Evolutionary conservation across 2,888 invertebrate species (phyloP).

Genomic region (Amphimallon solstitiale): DNA sequence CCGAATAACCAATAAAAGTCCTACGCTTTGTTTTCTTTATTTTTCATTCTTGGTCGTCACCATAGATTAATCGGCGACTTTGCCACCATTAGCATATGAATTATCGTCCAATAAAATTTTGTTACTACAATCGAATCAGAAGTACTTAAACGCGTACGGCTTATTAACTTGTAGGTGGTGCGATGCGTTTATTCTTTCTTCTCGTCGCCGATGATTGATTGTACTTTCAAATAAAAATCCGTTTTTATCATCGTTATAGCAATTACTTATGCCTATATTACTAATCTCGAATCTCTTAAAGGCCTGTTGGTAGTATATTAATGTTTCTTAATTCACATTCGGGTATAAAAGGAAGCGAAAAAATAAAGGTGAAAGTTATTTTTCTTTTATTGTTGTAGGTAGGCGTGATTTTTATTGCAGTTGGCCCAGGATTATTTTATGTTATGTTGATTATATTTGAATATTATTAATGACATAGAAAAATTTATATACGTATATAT

Average conservation of each 20-base stretch:
- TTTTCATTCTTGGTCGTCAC: background rate
- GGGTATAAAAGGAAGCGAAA: background rate
- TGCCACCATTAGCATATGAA: background rate
- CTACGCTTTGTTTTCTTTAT: constrained; percentile 21
- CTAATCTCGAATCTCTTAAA: background rate
- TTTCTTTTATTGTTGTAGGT: too few relatives aligned
- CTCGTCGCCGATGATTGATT: background rate
- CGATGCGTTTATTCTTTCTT: too few relatives aligned
- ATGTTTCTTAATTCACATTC: constrained; percentile 2
- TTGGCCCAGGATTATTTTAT: too few relatives aligned
- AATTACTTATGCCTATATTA: background rate
- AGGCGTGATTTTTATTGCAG: too few relatives aligned
- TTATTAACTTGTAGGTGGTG: constrained; percentile 1
- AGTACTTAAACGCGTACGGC: background rate
- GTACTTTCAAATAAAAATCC: background rate
- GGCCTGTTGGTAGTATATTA: constrained; percentile 2
- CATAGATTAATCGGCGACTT: background rate
- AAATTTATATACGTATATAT: too few relatives aligned
- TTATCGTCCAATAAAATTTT: background rate
- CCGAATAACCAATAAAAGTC: constrained; percentile 13
- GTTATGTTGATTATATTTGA: too few relatives aligned
- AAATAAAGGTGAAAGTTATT: too few relatives aligned
- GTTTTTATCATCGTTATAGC: constrained; percentile 1
- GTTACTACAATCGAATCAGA: background rate
- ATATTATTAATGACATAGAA: too few relatives aligned